Conservation (phyloP, 2,797 vertebrate species). For the Spheniscus humboldti region DNA sequence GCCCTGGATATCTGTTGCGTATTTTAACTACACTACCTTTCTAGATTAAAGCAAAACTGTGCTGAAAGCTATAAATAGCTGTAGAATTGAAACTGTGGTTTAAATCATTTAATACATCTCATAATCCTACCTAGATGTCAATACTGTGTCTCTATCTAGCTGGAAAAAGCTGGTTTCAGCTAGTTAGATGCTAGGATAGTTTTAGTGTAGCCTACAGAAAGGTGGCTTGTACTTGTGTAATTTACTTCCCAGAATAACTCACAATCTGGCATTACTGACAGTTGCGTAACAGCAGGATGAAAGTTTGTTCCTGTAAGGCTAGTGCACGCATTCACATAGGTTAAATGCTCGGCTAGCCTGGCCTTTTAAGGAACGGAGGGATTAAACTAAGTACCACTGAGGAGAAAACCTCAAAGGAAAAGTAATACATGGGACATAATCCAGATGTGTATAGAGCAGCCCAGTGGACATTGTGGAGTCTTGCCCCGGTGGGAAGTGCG, state of each 20-base stretch:
- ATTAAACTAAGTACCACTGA: not conserved
- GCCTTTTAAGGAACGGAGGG: not conserved
- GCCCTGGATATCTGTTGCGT: not conserved
- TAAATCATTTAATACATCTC: not conserved
- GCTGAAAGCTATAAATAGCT: not conserved
- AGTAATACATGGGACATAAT: not conserved
- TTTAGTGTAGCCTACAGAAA: not conserved
- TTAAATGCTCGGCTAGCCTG: not conserved
- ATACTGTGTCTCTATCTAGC: not conserved
- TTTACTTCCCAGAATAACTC: constrained; percentile 42
- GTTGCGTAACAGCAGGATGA: not conserved
- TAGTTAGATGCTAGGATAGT: not conserved
- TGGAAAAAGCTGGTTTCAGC: not conserved
- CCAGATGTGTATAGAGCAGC: not conserved
- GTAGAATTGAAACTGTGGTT: not conserved
- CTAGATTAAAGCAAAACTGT: not conserved
- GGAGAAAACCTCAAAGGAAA: not conserved
- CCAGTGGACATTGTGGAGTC: not conserved
- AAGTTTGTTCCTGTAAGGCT: not conserved
- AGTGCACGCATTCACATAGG: fast-evolving
- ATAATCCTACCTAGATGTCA: not conserved
- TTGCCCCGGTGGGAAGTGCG: not conserved
- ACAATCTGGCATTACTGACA: constrained; percentile 10
- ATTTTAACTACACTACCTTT: not conserved
- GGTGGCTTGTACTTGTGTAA: not conserved